These are phyloP conservation scores for Prolemur simus DNA, from an alignment of 2,113 vertebrate genomes.

Conservation along the genomic window DNA sequence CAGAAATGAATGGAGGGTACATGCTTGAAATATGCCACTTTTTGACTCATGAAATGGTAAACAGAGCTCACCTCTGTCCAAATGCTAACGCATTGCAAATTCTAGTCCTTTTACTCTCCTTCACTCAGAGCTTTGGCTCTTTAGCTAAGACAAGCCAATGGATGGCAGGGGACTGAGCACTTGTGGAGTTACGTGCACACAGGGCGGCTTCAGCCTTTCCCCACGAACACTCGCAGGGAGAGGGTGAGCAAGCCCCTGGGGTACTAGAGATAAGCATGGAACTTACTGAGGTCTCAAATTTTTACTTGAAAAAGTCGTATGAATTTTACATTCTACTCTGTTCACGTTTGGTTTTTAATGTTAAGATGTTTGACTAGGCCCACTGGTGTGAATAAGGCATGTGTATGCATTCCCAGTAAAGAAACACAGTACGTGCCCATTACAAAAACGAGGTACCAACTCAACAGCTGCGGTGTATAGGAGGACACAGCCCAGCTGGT, in stretches of 20 bases:
- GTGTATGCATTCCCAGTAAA: accelerated
- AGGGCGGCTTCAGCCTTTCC: too few species aligned
- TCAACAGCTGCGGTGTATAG: not conserved
- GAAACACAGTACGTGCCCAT: not conserved
- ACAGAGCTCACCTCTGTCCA: not conserved
- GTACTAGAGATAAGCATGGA: not conserved
- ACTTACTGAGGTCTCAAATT: not conserved
- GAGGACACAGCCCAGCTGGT: not conserved
- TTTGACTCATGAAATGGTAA: not conserved
- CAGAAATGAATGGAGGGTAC: not conserved
- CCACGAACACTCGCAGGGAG: not conserved
- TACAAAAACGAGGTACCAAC: not conserved
- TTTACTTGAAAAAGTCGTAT: not conserved
- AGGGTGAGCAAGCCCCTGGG: not conserved
- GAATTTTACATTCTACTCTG: not conserved
- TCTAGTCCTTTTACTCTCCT: not conserved
- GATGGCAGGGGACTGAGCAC: not conserved
- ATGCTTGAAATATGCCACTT: not conserved
- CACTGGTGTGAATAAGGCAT: not conserved
- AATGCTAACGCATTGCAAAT: not conserved
- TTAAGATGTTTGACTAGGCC: not conserved
- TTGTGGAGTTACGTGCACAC: not conserved
- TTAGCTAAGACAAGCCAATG: not conserved
- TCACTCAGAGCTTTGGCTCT: not conserved
- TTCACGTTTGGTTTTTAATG: not conserved